phyloP scores from a whole-genome alignment of 2,797 vertebrate genomes.

The Etheostoma perlongum region DNA sequence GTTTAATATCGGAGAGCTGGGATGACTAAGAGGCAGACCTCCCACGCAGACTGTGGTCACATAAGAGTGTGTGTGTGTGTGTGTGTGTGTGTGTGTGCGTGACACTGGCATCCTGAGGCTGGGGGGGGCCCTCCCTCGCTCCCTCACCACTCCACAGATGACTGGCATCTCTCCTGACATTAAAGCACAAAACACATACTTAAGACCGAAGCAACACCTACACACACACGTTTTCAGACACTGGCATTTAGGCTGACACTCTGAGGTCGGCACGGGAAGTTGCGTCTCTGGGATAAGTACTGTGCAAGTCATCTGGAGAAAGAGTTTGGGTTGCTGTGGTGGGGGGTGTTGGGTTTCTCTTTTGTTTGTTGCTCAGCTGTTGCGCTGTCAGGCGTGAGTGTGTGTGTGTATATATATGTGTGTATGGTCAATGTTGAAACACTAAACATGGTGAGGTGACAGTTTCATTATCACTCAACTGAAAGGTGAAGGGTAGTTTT shows the following conservation, averaged over 20 bases:
- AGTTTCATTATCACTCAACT: slow-evolving; percentile 18
- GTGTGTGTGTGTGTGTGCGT: background rate
- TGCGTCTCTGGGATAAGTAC: background rate
- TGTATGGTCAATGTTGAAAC: background rate
- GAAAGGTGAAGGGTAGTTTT: slow-evolving; percentile 22
- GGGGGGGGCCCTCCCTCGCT: background rate
- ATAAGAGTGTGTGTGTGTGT: slow-evolving; percentile 24
- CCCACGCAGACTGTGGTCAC: slow-evolving; percentile 61
- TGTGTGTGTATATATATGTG: too few relatives aligned
- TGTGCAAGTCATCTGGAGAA: slow-evolving; percentile 23
- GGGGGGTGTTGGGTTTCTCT: slow-evolving; percentile 17
- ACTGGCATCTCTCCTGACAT: slow-evolving; percentile 53
- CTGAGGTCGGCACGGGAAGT: slow-evolving; percentile 9
- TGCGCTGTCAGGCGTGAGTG: background rate
- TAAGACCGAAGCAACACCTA: slow-evolving; percentile 4
- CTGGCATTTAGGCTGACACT: slow-evolving; percentile 25
- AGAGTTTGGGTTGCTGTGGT: background rate
- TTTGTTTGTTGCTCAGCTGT: background rate
- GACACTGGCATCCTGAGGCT: background rate
- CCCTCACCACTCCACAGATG: slow-evolving; percentile 63
- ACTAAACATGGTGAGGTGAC: slow-evolving; percentile 7
- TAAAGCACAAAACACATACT: slow-evolving; percentile 32
- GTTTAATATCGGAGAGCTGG: slow-evolving; percentile 42
- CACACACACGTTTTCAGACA: slow-evolving; percentile 13
- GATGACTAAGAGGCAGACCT: slow-evolving; percentile 62